Percentiles rank a stretch among this genome's conserved stretches.
Evolutionary conservation across 2,113 vertebrate species (phyloP).

Genomic region (Aviceda subcristata): DNA sequence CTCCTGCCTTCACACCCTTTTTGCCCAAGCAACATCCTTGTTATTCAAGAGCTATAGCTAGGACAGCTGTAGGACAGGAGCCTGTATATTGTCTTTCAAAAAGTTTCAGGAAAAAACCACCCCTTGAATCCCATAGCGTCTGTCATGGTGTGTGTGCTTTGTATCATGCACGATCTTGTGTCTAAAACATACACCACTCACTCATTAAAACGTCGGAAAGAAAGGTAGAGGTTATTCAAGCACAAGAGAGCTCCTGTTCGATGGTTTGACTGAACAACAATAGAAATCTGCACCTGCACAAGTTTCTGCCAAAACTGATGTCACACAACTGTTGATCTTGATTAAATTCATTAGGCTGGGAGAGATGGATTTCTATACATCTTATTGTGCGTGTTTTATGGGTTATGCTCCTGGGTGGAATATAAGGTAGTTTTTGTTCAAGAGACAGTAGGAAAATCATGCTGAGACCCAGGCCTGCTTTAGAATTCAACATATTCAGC

Average conservation of each 20-base stretch:
- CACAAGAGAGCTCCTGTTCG: constrained; percentile 55
- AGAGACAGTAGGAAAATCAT: constrained; percentile 58
- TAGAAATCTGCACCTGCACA: constrained; percentile 57
- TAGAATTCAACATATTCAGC: constrained; percentile 61
- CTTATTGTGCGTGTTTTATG: constrained; percentile 40
- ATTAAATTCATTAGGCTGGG: constrained; percentile 37
- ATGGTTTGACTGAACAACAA: constrained; percentile 30
- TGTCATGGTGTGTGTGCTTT: not conserved
- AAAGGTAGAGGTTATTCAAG: constrained; percentile 40
- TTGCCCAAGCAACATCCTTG: not conserved
- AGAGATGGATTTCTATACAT: constrained; percentile 57
- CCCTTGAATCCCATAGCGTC: accelerated
- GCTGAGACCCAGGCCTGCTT: constrained; percentile 48
- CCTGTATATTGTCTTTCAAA: not conserved
- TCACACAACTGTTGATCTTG: constrained; percentile 60
- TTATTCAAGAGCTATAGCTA: not conserved
- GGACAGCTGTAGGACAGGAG: not conserved
- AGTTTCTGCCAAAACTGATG: constrained; percentile 60
- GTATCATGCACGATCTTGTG: not conserved
- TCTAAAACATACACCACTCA: not conserved
- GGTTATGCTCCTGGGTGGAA: constrained; percentile 49
- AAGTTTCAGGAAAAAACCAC: not conserved
- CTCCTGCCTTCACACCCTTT: not conserved
- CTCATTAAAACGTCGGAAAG: not conserved
- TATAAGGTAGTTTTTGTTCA: constrained; percentile 49